Evolutionary conservation across 2,797 vertebrate genomes (phyloP).

Genomic region (Melanotaenia parkinsoni): DNA sequence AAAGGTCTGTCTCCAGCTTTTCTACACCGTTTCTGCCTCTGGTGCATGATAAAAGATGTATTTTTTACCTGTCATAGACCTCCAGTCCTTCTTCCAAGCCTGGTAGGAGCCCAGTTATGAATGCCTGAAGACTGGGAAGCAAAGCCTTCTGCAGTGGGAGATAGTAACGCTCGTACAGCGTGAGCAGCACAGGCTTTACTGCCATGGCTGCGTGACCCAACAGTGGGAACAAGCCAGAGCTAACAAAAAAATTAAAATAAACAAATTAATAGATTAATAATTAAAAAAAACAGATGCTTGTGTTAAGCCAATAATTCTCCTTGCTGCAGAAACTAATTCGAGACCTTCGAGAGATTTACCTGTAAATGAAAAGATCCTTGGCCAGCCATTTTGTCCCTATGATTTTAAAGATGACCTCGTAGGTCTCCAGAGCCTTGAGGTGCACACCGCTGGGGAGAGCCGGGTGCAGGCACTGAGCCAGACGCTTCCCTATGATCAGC

Average conservation of each 20-base stretch:
- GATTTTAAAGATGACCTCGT: conserved; percentile 98
- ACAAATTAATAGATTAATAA: conserved; percentile 15
- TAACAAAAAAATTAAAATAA: conserved; percentile 54
- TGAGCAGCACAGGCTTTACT: conserved; percentile 91
- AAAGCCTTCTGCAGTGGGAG: conserved; percentile 94
- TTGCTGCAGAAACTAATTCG: background rate
- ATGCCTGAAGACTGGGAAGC: conserved; percentile 96
- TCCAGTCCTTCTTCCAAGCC: conserved; percentile 96
- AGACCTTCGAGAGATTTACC: conserved; percentile 83
- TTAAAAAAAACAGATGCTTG: background rate
- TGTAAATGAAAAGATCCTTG: conserved; percentile 97
- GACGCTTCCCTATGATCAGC: conserved; percentile 93
- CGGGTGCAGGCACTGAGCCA: conserved; percentile 96
- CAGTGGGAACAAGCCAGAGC: conserved; percentile 95
- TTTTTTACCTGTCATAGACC: conserved; percentile 92
- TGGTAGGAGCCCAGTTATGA: conserved; percentile 92
- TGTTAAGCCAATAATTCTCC: background rate
- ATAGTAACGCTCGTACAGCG: conserved; percentile 96
- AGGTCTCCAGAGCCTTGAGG: conserved; percentile 97
- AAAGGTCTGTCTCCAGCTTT: too few species aligned
- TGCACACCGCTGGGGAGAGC: conserved; percentile 97
- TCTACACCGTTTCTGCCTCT: too few species aligned
- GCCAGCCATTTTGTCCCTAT: conserved; percentile 97
- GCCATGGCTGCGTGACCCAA: conserved; percentile 94
- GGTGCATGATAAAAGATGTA: background rate